Evolutionary conservation across 1,140 invertebrate genomes (phyloP), one percentile per base, ranked within the genome.

Genomic region (Drosophila ironensis): DNA sequence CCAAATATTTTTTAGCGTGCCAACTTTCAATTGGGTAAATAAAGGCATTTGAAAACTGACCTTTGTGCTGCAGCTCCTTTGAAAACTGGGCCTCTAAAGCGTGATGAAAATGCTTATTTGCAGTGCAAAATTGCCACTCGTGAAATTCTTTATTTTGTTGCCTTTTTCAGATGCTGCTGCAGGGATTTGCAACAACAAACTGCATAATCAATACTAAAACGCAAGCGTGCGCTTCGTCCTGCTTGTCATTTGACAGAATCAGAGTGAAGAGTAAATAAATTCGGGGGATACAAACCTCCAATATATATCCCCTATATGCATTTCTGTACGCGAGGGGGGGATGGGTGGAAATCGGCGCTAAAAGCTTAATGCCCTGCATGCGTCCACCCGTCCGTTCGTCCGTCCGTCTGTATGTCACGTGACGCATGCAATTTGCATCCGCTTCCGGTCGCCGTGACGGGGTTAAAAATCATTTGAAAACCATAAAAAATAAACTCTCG

Each of bases 391-490:
- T 27, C 28, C 50, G 45, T 61, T 47, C 46, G 47, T 46, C 56
- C 61, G 67, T 64, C 63, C 54, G 78, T 60, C 68, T 52, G 80
- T 72, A 70, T 86, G 80, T 86, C 80, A 86, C 80, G 80, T 86
- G 80, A 86, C 80, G 80, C 80, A 86, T 86, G 80, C 80, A 86
- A 86, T 86, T 86, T 77, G 80, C 80, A 86, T 86, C 80, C 80
- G 80, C 74, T 86, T 86, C 80, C 80, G 80, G 80, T 71, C 47
- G 7, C 22, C 19, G 44, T 3, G 20, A 14, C 22, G 70, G 80
- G 80, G 80, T 86, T 86, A 69, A 86, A 86, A 86, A 86, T 86
- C 80, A 86, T 86, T 86, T 86, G 84, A 72, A 86, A 86, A 86
- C 80, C 80, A 86, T 86, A 86, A 86, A 86, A 86, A 86, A 80